A percentile compares a stretch with the other conserved stretches of the same genome.
Evolutionary conservation across 2,888 invertebrate species (phyloP).

Genomic region (Syritta pipiens): DNA sequence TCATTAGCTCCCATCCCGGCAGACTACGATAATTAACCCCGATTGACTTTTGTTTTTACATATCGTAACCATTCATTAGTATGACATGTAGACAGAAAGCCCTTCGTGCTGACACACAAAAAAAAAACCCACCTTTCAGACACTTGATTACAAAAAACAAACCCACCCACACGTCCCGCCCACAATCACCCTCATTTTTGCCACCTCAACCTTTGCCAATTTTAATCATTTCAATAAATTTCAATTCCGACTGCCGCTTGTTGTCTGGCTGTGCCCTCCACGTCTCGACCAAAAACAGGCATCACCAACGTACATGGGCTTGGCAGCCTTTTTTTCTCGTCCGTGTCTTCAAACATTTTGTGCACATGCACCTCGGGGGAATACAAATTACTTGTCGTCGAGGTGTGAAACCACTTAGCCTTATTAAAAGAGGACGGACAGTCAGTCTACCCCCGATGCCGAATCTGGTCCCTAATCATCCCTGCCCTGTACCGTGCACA

Average conservation of each 20-base stretch:
- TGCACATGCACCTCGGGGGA: slow-evolving; percentile 50
- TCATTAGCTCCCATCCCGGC: no score
- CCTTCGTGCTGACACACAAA: slow-evolving; percentile 29
- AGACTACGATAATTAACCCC: no score
- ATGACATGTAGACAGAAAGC: slow-evolving; percentile 40
- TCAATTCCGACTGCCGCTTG: slow-evolving; percentile 37
- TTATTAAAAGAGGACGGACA: slow-evolving; percentile 59
- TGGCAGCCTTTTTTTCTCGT: slow-evolving; percentile 5
- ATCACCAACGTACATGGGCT: slow-evolving; percentile 24
- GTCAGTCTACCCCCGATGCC: slow-evolving; percentile 18
- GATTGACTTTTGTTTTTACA: slow-evolving; percentile 24
- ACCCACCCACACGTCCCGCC: neutral
- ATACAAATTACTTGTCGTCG: slow-evolving; percentile 47
- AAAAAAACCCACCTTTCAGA: slow-evolving; percentile 30
- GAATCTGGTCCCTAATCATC: slow-evolving; percentile 51
- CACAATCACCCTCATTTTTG: slow-evolving; percentile 3
- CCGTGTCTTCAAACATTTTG: neutral
- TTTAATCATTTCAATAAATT: slow-evolving; percentile 64
- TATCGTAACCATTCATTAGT: slow-evolving; percentile 36
- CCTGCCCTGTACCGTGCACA: neutral
- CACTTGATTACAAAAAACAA: slow-evolving; percentile 21
- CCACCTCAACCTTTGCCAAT: slow-evolving; percentile 19
- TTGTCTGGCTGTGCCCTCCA: neutral
- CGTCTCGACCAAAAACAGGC: slow-evolving; percentile 14
- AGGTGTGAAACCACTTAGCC: slow-evolving; percentile 67